Evolutionary conservation across 2,797 vertebrate genomes (phyloP), one percentile per base, ranked within the genome.

Genomic region (Gallirallus australis): DNA sequence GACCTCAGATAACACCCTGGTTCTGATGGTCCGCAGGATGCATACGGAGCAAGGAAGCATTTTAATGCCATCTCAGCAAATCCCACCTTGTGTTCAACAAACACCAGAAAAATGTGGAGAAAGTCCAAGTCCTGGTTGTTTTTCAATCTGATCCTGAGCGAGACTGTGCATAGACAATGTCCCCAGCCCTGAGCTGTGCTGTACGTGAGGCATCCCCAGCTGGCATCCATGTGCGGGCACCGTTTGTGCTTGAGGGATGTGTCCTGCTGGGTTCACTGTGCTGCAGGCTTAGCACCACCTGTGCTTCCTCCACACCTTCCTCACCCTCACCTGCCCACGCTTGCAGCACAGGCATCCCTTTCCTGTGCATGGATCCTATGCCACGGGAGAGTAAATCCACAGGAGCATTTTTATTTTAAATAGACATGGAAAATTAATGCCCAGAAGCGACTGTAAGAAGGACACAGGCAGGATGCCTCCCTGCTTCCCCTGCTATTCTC

Each of bases 401-500:
- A 57, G 82, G 73, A 50, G 17, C 13, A 15, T 82, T 97, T 45
- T 96, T 78, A 40, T 78, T 93, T 92, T 75, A 94, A 83, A 83
- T 56, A 78, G 72, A 90, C 4, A 7, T 20, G 9, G 86, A 76
- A 96, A 95, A 90, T 92, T 37, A 96, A 94, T 93, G 85, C 73
- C 63, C 66, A 65, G 71, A 89, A 93, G 94, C 72, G 48, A 86
- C 42, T 2, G 19, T 60, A 61, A 42, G 84, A 83, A 84, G 54
- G 81, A 93, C 81, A 71, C 6, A 12, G 83, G 56, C 77, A 88
- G 87, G 89, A 91, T 61, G 33, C 52, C 64, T 60, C 80, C 70
- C 79, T 64, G 82, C 33, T 88, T 86, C 89, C 78, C 63, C 77
- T 6, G 68, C 87, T 92, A 2, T 85, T 92, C 87, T 77, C 91